Percentiles rank a stretch among this genome's conserved stretches.
These are phyloP conservation scores for Geococcyx californianus DNA, from an alignment of 2,113 vertebrate species.

Conservation along the genomic window DNA sequence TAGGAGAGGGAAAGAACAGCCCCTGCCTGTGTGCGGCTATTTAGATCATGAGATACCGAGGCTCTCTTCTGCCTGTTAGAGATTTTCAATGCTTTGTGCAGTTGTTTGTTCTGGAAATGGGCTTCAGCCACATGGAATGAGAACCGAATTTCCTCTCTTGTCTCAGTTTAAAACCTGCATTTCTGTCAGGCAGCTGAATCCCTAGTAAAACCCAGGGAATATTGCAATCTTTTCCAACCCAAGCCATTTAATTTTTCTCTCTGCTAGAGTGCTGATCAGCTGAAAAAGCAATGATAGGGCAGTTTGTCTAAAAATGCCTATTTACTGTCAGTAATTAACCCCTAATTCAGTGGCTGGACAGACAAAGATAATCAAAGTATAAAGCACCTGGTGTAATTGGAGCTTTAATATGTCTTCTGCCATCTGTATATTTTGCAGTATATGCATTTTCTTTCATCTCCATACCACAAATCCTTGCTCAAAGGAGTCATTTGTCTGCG, in stretches of 20 bases:
- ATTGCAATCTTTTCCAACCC: neutral
- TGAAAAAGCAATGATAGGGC: constrained; percentile 17
- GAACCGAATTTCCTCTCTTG: neutral
- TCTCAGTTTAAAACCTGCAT: neutral
- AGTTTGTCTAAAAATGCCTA: constrained; percentile 41
- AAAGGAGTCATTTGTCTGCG: neutral
- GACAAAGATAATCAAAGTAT: constrained; percentile 55
- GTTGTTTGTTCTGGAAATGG: neutral
- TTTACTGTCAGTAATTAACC: constrained; percentile 63
- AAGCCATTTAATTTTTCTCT: neutral
- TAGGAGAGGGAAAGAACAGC: neutral
- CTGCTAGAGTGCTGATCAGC: neutral
- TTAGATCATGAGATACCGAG: neutral
- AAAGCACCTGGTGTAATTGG: constrained; percentile 49
- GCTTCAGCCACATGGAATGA: neutral
- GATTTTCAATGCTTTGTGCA: neutral
- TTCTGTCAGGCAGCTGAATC: neutral
- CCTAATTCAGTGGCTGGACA: constrained; percentile 54
- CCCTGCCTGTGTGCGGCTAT: neutral
- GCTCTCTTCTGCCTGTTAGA: neutral
- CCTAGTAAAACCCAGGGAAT: neutral
- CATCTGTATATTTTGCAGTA: constrained; percentile 31
- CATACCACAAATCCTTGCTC: neutral
- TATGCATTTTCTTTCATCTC: constrained; percentile 39
- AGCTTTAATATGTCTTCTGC: constrained; percentile 37